Evolutionary conservation across 2,113 vertebrate genomes (phyloP).

Genomic region (Drymodes brunneopygia): DNA sequence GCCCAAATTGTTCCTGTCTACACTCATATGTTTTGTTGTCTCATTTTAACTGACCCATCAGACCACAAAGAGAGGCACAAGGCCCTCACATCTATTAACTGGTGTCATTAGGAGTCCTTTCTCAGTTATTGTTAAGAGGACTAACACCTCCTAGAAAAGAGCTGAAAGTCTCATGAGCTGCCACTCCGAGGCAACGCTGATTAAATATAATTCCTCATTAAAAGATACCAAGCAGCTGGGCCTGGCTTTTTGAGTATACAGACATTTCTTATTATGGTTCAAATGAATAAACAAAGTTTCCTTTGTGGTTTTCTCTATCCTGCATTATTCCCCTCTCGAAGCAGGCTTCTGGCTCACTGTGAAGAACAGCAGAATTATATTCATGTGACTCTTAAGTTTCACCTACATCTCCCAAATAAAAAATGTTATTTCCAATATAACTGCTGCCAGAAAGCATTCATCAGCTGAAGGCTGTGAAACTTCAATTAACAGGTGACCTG

Average conservation of each 20-base stretch:
- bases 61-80: background rate
- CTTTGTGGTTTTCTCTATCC: background rate
- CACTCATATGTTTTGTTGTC: background rate
- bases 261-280: background rate
- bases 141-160: background rate
- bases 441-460: background rate
- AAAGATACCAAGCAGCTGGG: background rate
- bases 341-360: background rate
- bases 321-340: background rate
- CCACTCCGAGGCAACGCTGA: background rate
- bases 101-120: conserved; percentile 25
- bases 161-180: background rate
- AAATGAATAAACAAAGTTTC: background rate
- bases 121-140: background rate
- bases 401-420: background rate
- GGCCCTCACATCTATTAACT: conserved; percentile 15
- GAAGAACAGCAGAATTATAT: background rate
- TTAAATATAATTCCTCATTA: conserved; percentile 24
- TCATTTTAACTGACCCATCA: conserved; percentile 37
- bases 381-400: background rate
- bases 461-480: background rate
- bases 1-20: background rate
- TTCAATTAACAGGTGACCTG: conserved; percentile 24
- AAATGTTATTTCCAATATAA: background rate
- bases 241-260: background rate